Base-by-base conservation (phyloP, 2,113 vertebrate genomes). In the Anoplopoma fimbria region DNA sequence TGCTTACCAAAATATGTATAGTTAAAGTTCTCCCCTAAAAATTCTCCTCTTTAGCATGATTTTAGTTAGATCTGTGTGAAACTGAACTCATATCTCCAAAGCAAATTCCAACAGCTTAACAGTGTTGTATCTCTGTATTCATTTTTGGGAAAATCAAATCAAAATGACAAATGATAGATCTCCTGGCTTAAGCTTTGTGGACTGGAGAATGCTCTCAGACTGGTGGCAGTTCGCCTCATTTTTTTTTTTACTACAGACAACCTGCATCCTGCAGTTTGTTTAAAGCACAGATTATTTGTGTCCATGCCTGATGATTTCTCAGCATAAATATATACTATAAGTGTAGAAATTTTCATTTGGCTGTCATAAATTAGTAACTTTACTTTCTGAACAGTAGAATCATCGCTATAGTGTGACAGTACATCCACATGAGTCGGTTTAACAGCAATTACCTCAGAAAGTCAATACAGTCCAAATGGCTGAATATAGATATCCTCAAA, bases 401-500 rank as follows among this genome's bases (percentile, higher is more conserved):
- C 23, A 34, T 86, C 64, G 40, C 25, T 57, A 14, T 71, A 45
- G 38, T 58, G 13, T 62, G 49, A 77, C 42, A 72, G 63, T 61
- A 64, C 57, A 76, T 79, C 63, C 53, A 29, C 27, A 25, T 21
- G 4, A 84, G 65, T 81, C 47, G 12, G 63, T 81, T 81, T 77
- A 60, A 80, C 77, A 33, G 53, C 67, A 79, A 82, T 81, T 79
- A 27, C 64, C 72, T 76, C 21, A 53, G 65, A 71, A 55, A 78
- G 83, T 82, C 36, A 65, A 70, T 81, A 53, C 27, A 29, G 34
- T 75, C 45, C 58, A 61, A 84, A 79, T 58, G 51, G 77, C 77
- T 82, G 75, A 84, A 87, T 86, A 83, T 81, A 86, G 69, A 82
- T 57, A 79, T 67, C 38, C 47, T 47, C 45, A 71, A 73, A 85